Base-by-base conservation (phyloP, 2,797 vertebrate genomes). In the Melanitta fusca region DNA sequence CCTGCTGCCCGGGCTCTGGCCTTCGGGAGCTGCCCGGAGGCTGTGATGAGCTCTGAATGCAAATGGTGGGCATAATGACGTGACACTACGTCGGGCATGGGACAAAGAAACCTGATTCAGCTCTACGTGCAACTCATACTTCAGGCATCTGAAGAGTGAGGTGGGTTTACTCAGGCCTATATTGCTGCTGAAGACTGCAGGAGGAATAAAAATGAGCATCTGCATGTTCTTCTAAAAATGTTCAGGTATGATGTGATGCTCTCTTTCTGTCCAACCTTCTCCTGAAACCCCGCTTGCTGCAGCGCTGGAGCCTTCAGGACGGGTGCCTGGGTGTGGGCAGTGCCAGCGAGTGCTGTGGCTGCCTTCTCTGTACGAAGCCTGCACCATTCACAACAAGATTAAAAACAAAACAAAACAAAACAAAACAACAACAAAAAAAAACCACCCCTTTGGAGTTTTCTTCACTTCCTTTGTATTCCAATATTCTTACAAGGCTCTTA, bases 41-140 rank as follows among this genome's bases (percentile, higher is more conserved):
- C 32, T 3, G 34, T 32, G 66, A 20, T 3, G 21, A 51, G 16
- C 49, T 6, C 19, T 17, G 18, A 65, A 19, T 8, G 27, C 47
- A 56, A 65, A 25, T 1, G 41, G 27, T 6, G 30, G 34, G 32
- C 25, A 36, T 21, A 27, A 51, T 34, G 66, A 49, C 25, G 32
- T 0, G 8, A 19, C 0, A 2, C 21, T 38, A 27, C 7, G 16
- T 15, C 14, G 13, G 51, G 43, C 3, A 27, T 47, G 65, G 71
- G 30, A 47, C 70, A 45, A 45, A 64, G 71, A 45, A 64, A 75
- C 34, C 27, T n/a, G 57, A 21, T 30, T 51, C 57, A 57, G n/a
- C 19, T 58, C 49, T 25, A 17, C 8, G 14, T 12, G 22, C 57
- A 34, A 13, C 43, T 53, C 58, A 9, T 27, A 15, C 27, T 58